Evolutionary conservation across 2,113 vertebrate species (phyloP).

Genomic region (Erpornis zantholeuca): DNA sequence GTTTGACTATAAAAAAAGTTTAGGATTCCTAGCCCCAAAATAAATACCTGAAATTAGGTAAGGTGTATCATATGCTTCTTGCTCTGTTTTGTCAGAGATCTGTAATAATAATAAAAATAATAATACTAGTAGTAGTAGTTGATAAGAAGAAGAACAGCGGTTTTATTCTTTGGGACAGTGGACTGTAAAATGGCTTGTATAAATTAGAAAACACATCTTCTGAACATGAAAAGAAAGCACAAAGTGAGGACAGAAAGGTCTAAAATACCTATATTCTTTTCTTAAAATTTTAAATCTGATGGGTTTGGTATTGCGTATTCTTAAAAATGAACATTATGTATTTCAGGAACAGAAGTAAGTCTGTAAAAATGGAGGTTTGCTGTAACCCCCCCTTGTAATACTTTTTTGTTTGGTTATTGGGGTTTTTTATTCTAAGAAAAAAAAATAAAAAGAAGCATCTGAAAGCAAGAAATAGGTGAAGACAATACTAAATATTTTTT

Average conservation of each 20-base stretch:
- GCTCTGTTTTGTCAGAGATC: neutral
- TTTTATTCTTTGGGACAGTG: neutral
- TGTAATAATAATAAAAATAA: neutral
- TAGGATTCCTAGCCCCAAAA: neutral
- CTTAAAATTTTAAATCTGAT: neutral
- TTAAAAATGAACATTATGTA: neutral
- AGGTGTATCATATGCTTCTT: neutral
- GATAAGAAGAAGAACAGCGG: fast-evolving
- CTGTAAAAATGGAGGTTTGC: neutral
- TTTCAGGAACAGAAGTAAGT: neutral
- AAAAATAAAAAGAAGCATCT: neutral
- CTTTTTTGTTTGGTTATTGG: fast-evolving
- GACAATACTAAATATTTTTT: neutral
- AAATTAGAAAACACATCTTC: neutral
- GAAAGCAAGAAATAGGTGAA: neutral
- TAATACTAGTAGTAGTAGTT: neutral
- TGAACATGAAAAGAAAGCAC: neutral
- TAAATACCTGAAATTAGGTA: neutral
- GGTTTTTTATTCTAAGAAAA: neutral
- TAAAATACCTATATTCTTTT: neutral
- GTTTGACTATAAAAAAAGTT: neutral
- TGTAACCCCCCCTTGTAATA: neutral
- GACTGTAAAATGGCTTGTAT: neutral
- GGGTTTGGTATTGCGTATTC: neutral
- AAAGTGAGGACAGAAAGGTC: neutral